Conservation (phyloP, 2,888 invertebrate species). For the Hofmannophila pseudospretella region DNA sequence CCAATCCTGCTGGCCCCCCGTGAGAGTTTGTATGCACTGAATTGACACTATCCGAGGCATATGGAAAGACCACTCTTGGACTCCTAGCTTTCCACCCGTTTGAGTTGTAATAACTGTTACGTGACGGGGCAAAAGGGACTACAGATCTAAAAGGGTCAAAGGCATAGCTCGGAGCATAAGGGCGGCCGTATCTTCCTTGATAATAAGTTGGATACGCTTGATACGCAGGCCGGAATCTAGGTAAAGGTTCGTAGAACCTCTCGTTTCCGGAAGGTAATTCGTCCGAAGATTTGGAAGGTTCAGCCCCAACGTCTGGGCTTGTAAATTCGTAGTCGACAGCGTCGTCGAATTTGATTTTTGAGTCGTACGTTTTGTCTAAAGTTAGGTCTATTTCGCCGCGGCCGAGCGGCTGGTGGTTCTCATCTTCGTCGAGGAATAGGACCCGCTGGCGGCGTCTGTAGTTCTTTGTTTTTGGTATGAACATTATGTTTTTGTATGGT, state of each 20-base stretch:
- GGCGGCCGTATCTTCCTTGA: slow-evolving; percentile 52
- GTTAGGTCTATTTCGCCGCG: slow-evolving; percentile 67
- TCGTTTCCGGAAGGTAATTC: slow-evolving; percentile 51
- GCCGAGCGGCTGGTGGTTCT: slow-evolving; percentile 50
- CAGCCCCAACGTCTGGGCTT: slow-evolving; percentile 40
- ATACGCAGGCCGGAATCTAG: slow-evolving; percentile 39
- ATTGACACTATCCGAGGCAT: slow-evolving; percentile 54
- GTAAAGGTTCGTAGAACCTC: slow-evolving; percentile 54
- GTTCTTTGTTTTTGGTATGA: slow-evolving; percentile 53
- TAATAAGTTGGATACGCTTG: slow-evolving; percentile 46
- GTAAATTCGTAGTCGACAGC: slow-evolving; percentile 64
- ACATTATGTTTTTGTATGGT: slow-evolving; percentile 55
- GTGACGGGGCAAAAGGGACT: slow-evolving; percentile 38
- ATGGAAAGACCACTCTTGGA: slow-evolving; percentile 70
- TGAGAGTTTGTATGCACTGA: slow-evolving; percentile 68
- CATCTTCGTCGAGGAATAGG: slow-evolving; percentile 59
- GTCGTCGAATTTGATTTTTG: slow-evolving; percentile 73
- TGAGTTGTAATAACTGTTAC: slow-evolving; percentile 49
- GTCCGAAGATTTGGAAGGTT: slow-evolving; percentile 24
- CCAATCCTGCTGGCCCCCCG: slow-evolving; percentile 37
- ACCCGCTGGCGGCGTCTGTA: slow-evolving; percentile 42
- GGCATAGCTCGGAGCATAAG: slow-evolving; percentile 55
- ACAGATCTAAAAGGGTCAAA: slow-evolving; percentile 47
- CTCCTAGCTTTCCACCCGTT: slow-evolving; percentile 67
- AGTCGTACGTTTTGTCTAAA: slow-evolving; percentile 35